Conservation (phyloP, 2,797 vertebrate species). For the Megalops cyprinoides region DNA sequence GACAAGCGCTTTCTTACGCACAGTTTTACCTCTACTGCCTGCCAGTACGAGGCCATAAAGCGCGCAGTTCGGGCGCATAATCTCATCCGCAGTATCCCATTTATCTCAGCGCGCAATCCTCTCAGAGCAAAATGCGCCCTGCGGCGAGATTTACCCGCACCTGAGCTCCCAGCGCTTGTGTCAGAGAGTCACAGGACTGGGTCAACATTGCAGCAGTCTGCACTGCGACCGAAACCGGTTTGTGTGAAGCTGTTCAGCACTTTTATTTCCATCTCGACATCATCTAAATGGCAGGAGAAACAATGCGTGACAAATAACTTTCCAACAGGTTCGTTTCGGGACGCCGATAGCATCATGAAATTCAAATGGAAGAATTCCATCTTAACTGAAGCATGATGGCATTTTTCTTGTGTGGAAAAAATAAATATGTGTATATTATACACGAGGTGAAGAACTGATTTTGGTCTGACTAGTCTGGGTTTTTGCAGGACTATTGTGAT, state of each 20-base stretch:
- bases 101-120: background rate
- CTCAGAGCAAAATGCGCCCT: background rate
- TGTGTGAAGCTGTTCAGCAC: background rate
- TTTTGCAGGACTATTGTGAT: background rate
- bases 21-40: background rate
- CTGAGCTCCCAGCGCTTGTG: background rate
- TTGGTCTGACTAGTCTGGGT: background rate
- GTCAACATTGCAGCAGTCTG: background rate
- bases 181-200: background rate
- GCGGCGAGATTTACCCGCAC: background rate
- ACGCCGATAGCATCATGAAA: background rate
- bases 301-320: background rate
- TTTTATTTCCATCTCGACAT: background rate
- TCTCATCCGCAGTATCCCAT: background rate
- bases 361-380: background rate
- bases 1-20: no score
- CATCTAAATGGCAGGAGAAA: background rate
- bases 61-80: background rate
- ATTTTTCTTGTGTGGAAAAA: background rate
- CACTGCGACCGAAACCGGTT: background rate
- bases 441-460: conserved; percentile 10
- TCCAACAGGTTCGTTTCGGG: background rate
- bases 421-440: background rate
- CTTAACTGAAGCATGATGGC: no score
- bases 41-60: background rate